Evolutionary conservation across 2,113 vertebrate species (phyloP).

Genomic region (Vidua macroura): DNA sequence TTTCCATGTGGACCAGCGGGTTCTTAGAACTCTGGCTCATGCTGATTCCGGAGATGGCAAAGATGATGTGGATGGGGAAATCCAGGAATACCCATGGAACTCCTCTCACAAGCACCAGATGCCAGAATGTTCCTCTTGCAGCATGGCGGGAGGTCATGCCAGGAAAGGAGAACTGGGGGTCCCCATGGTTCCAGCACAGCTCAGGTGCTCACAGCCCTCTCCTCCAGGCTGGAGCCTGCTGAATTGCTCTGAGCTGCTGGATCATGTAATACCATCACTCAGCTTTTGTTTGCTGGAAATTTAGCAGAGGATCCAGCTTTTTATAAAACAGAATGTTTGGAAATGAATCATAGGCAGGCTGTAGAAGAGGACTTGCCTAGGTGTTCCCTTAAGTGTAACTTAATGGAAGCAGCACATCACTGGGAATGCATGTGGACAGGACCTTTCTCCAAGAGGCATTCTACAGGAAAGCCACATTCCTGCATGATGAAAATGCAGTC

Average conservation of each 20-base stretch:
- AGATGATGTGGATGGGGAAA: not conserved
- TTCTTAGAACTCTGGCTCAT: not conserved
- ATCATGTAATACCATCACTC: not conserved
- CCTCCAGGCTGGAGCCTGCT: not conserved
- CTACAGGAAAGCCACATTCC: not conserved
- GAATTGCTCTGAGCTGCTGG: not conserved
- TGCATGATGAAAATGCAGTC: not conserved
- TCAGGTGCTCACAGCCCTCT: not conserved
- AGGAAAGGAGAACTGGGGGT: not conserved
- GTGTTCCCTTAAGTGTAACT: not conserved
- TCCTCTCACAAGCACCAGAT: not conserved
- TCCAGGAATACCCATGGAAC: not conserved
- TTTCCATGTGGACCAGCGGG: not conserved
- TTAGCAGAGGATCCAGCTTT: not conserved
- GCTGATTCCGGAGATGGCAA: not conserved
- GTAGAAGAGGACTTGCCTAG: not conserved
- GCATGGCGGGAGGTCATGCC: rapidly evolving
- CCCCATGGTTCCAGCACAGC: rapidly evolving
- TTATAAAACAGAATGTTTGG: not conserved
- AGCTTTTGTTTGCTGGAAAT: not conserved
- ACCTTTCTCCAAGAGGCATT: not conserved
- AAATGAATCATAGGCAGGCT: not conserved
- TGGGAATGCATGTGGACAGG: rapidly evolving
- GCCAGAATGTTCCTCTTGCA: not conserved
- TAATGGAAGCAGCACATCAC: not conserved